A percentile compares a stretch with the other conserved stretches of the same genome.
phyloP scores from a whole-genome alignment of 2,888 invertebrate species.

The Tyria jacobaeae region DNA sequence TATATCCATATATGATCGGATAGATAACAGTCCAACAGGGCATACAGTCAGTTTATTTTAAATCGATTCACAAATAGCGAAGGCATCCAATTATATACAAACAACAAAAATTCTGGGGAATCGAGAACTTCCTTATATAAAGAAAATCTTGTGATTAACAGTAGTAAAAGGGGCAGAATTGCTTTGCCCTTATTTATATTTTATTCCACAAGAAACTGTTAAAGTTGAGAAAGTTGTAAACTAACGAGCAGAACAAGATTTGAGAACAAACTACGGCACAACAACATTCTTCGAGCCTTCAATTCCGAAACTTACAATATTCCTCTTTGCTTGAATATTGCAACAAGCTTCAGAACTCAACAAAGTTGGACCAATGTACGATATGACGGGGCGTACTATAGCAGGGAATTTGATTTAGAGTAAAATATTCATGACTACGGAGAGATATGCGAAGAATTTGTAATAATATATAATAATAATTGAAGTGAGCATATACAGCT shows the following conservation, averaged over 20 bases:
- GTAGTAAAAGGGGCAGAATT: neutral
- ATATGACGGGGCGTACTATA: neutral
- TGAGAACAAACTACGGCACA: neutral
- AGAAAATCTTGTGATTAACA: too few species aligned
- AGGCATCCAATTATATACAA: too few species aligned
- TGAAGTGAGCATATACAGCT: too few species aligned
- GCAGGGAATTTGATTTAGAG: neutral
- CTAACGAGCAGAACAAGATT: neutral
- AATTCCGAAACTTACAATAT: neutral
- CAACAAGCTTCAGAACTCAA: neutral
- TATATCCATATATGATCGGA: too few species aligned
- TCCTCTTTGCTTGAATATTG: neutral
- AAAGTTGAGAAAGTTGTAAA: neutral
- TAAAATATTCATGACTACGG: neutral
- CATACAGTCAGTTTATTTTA: too few species aligned
- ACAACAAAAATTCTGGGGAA: too few species aligned
- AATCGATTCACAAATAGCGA: too few species aligned
- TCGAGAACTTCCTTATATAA: too few species aligned
- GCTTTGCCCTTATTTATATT: neutral
- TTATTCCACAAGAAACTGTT: neutral
- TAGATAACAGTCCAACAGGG: too few species aligned
- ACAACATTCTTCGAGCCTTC: neutral
- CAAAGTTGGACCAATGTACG: neutral
- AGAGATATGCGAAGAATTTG: neutral
- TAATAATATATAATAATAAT: too few species aligned